phyloP scores from a whole-genome alignment of 2,113 vertebrate species.

The Pelmatolapia mariae region DNA sequence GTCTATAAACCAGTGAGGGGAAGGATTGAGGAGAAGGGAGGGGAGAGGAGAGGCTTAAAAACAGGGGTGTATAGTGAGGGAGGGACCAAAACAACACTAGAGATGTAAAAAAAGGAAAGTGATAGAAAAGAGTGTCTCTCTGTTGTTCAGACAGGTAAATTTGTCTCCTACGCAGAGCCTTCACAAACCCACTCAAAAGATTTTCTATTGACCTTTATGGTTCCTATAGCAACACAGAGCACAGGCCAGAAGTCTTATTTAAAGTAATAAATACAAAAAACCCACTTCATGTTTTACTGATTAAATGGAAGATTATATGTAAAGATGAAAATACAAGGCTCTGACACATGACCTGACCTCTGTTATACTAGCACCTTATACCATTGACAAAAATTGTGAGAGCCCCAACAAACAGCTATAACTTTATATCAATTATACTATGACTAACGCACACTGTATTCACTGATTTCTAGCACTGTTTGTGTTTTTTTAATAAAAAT shows the following conservation, averaged over 20 bases:
- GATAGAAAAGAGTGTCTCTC: background rate
- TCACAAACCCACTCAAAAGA: slow-evolving; percentile 23
- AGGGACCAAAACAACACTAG: background rate
- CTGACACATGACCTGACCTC: background rate
- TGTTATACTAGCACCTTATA: background rate
- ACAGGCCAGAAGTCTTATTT: background rate
- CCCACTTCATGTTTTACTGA: background rate
- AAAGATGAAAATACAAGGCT: background rate
- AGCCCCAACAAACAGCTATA: background rate
- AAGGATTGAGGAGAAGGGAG: background rate
- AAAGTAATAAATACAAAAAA: background rate
- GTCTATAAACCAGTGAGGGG: slow-evolving; percentile 39
- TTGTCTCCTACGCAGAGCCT: background rate
- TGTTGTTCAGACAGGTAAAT: slow-evolving; percentile 28
- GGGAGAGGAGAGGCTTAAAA: background rate
- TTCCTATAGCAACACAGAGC: slow-evolving; percentile 54
- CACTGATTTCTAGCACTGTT: background rate
- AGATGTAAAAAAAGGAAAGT: background rate
- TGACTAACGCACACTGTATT: background rate
- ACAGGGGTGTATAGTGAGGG: background rate
- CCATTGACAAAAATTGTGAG: background rate
- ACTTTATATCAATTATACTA: background rate
- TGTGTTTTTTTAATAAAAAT: background rate
- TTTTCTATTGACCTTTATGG: slow-evolving; percentile 34
- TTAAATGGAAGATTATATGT: background rate